These are phyloP conservation scores for Zoroaster sp. DNA, from an alignment of 53 echinoderm and acorn worm genomes.

Conservation along the genomic window DNA sequence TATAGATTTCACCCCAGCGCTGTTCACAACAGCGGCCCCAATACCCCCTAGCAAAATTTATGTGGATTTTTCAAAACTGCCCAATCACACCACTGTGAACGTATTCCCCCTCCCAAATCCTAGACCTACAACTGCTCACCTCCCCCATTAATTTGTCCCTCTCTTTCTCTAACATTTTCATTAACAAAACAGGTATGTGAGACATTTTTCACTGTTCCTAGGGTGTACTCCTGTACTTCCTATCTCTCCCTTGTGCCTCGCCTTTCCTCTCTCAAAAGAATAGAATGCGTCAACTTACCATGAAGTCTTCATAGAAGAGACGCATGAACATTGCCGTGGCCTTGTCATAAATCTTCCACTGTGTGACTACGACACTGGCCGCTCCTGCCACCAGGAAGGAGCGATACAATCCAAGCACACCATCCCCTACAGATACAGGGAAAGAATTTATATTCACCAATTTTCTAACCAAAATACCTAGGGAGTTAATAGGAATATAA, in stretches of 20 bases:
- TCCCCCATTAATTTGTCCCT: too few relatives aligned
- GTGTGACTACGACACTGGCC: conserved; percentile 48
- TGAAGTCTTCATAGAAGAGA: conserved; percentile 27
- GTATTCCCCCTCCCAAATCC: neutral
- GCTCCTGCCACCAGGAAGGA: conserved; percentile 49
- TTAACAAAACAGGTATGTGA: too few relatives aligned
- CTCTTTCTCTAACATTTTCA: too few relatives aligned
- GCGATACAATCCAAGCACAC: conserved; percentile 51
- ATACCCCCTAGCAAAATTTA: too few relatives aligned
- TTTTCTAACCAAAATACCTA: neutral
- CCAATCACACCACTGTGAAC: neutral
- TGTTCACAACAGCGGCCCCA: too few relatives aligned
- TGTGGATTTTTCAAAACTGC: neutral
- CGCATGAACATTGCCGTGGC: conserved; percentile 42
- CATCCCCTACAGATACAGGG: conserved; percentile 14
- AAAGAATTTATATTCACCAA: neutral
- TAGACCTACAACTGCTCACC: neutral
- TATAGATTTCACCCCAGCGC: too few relatives aligned
- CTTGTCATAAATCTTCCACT: conserved; percentile 47
- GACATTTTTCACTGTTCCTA: too few relatives aligned
- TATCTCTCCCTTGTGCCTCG: neutral
- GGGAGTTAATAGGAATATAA: too few relatives aligned
- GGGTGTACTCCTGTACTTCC: too few relatives aligned
- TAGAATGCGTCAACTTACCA: neutral
- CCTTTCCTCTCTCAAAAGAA: neutral